Base-by-base conservation (phyloP, 2,113 vertebrate genomes). In the Poeciliopsis retropinna region DNA sequence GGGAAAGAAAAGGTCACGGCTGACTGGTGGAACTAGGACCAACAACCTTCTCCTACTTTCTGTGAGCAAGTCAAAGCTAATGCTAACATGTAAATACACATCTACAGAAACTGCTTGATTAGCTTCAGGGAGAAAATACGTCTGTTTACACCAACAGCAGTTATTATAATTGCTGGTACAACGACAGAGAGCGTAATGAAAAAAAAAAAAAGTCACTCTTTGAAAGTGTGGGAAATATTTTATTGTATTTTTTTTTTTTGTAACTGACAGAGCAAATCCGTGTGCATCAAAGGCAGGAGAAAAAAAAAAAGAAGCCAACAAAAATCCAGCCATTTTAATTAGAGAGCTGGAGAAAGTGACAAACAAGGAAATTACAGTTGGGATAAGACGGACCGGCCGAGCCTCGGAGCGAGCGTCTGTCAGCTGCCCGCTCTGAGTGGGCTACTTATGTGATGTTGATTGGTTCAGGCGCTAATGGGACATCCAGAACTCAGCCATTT, bases 391-490 rank as follows among this genome's bases (percentile, higher is more conserved):
- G 75, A 29, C 15, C 27, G 28, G 62, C 17, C 29, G 65, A 61
- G 12, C 61, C 10, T 29, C 22, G 65, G 72, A 76, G 31, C 29
- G 11, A 28, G 70, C 34, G 70, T 15, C n/a, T 44, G 70, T 65
- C 68, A 76, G 60, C 75, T 27, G 37, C 83, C 72, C 72, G 51
- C 67, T 68, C 60, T 28, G 22, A 62, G 60, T 60, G 61, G 47
- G 64, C 69, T 70, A 62, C 60, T 77, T 64, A 69, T 76, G 83
- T 62, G 81, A 78, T 67, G 73, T n/a, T 73, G 79, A 87, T 67
- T 87, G 83, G 85, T 77, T 61, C 4, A 60, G 76, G 60, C 75
- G 78, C 66, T 74, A 74, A 84, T 72, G 76, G 44, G 78, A 75
- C 39, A 76, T 70, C 65, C 78, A 75, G 72, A 71, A 69, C 30